These are phyloP conservation scores for Allobates femoralis DNA, from an alignment of 2,797 vertebrate genomes.

Conservation along the genomic window DNA sequence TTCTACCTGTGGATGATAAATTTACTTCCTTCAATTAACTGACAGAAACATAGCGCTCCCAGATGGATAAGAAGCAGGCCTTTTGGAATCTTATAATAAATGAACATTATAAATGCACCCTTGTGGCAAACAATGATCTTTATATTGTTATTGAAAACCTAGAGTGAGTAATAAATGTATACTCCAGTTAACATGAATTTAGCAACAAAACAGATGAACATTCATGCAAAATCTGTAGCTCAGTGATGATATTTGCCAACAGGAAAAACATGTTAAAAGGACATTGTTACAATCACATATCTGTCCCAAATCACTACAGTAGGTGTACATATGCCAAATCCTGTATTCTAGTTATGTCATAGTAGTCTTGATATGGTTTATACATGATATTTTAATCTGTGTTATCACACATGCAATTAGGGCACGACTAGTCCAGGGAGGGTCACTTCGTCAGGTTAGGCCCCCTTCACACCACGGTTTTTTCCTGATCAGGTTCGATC, in stretches of 20 bases:
- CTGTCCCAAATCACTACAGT: too few species aligned
- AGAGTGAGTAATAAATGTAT: neutral
- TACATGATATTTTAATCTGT: too few species aligned
- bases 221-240: neutral
- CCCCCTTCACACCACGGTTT: too few species aligned
- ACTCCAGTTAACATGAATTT: neutral
- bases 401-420: too few species aligned
- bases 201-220: neutral
- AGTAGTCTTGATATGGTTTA: too few species aligned
- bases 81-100: constrained; percentile 1
- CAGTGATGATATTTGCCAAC: neutral
- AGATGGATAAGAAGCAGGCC: neutral
- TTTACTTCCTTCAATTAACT: constrained; percentile 47
- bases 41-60: constrained; percentile 20
- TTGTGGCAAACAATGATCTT: neutral
- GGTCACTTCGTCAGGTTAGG: too few species aligned
- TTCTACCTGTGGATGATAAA: constrained; percentile 44
- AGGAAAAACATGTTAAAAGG: neutral
- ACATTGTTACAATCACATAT: too few species aligned
- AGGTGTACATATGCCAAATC: too few species aligned
- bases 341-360: too few species aligned
- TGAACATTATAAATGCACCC: constrained; percentile 1
- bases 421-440: too few species aligned
- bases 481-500: too few species aligned
- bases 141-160: neutral